phyloP scores from a whole-genome alignment of 2,797 vertebrate species.

The Pitangus sulphuratus region DNA sequence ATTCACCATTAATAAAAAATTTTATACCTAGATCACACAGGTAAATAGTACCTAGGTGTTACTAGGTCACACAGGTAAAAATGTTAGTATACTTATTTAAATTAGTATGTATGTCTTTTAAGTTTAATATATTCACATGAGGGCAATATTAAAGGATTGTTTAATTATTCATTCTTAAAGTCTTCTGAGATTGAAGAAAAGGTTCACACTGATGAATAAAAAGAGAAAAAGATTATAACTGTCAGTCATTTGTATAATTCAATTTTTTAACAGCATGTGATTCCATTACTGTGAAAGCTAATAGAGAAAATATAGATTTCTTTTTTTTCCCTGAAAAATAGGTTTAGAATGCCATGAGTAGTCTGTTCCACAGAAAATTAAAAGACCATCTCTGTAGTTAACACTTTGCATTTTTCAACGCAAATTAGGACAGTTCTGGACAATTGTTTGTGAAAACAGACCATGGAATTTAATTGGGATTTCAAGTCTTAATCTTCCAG shows the following conservation, averaged over 20 bases:
- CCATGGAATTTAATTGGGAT: not conserved
- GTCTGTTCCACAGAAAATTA: not conserved
- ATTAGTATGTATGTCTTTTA: not conserved
- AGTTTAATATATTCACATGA: not conserved
- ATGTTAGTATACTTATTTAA: not conserved
- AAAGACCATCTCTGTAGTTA: not conserved
- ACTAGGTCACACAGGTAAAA: not conserved
- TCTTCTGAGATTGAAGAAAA: not conserved
- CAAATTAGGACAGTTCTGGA: not conserved
- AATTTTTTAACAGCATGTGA: not conserved
- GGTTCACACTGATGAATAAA: not conserved
- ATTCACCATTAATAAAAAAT: not conserved
- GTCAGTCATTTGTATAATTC: not conserved
- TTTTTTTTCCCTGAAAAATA: not conserved
- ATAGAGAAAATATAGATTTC: not conserved
- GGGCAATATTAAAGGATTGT: not conserved
- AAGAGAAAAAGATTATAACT: not conserved
- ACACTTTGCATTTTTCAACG: not conserved
- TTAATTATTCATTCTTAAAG: not conserved
- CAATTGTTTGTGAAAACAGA: not conserved
- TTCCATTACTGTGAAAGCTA: not conserved
- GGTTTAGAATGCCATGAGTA: not conserved
- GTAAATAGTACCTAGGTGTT: not conserved
- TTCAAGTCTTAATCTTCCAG: not conserved
- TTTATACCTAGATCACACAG: not conserved